A percentile compares a stretch with the other conserved stretches of the same genome.
These are phyloP conservation scores for Enteromius unitaeniatus DNA, from an alignment of 2,797 vertebrate species.

Conservation along the genomic window DNA sequence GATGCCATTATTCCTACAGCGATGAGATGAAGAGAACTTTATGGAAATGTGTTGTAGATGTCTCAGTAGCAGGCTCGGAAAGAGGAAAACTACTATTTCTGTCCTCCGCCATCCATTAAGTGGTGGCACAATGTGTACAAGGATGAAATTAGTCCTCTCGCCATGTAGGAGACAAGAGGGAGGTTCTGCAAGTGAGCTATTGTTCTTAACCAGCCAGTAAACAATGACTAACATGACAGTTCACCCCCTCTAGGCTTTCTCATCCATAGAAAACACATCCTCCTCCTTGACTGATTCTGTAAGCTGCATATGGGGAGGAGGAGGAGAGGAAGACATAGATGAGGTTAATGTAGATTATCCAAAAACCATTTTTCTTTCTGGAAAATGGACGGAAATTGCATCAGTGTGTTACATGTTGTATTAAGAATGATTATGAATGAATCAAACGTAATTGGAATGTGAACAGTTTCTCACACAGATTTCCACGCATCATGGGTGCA, in stretches of 20 bases:
- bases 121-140: slow-evolving; percentile 33
- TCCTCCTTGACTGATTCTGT: slow-evolving; percentile 22
- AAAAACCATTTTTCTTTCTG: not conserved
- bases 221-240: slow-evolving; percentile 61
- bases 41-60: not conserved
- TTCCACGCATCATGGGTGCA: not conserved
- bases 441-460: not conserved
- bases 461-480: not conserved
- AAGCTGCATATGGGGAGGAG: slow-evolving; percentile 25
- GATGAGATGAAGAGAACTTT: not conserved
- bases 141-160: slow-evolving; percentile 52
- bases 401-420: not conserved
- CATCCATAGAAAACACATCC: slow-evolving; percentile 57
- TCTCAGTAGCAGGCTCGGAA: not conserved
- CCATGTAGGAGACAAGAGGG: slow-evolving; percentile 38
- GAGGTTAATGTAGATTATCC: not conserved
- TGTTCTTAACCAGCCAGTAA: slow-evolving; percentile 61
- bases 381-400: not conserved
- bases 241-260: slow-evolving; percentile 43
- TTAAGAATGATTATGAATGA: not conserved
- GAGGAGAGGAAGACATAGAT: slow-evolving; percentile 6
- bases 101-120: slow-evolving; percentile 27
- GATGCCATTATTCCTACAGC: not conserved
- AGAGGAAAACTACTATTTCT: not conserved
- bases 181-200: slow-evolving; percentile 57